These are phyloP conservation scores for Dione vanillae DNA, from an alignment of 2,888 invertebrate species.

Conservation along the genomic window DNA sequence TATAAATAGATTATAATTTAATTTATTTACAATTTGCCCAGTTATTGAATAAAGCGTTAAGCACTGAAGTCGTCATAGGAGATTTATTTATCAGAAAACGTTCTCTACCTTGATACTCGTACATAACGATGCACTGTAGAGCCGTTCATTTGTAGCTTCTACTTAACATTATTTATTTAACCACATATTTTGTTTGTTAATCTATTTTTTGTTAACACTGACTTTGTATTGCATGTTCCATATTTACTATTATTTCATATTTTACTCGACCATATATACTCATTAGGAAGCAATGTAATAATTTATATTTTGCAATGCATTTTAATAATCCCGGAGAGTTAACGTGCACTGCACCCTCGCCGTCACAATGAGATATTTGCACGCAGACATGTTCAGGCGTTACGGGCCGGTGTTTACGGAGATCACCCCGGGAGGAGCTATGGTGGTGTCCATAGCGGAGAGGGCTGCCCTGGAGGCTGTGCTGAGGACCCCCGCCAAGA, in stretches of 20 bases:
- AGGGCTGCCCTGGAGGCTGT: slow-evolving; percentile 90
- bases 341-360: slow-evolving; percentile 51
- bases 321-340: slow-evolving; percentile 22
- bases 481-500: slow-evolving; percentile 88
- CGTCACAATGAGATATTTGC: slow-evolving; percentile 73
- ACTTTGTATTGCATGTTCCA: not conserved
- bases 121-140: not conserved
- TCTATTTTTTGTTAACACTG: not conserved
- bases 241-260: not conserved
- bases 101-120: not conserved
- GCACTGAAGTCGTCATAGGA: not conserved
- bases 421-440: slow-evolving; percentile 89
- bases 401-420: slow-evolving; percentile 92
- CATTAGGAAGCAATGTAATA: not conserved
- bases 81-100: not conserved
- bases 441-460: slow-evolving; percentile 89
- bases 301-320: slow-evolving; percentile 10
- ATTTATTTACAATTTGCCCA: not conserved
- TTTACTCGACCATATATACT: not conserved
- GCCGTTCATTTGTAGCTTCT: not conserved
- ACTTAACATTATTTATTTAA: not conserved
- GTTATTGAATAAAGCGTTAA: too few species aligned
- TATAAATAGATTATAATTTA: too few species aligned
- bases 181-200: too few species aligned
- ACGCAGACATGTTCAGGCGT: slow-evolving; percentile 87